Evolutionary conservation across 2,797 vertebrate genomes (phyloP), one percentile per base, ranked within the genome.

Genomic region (Sebastes hubbsi): DNA sequence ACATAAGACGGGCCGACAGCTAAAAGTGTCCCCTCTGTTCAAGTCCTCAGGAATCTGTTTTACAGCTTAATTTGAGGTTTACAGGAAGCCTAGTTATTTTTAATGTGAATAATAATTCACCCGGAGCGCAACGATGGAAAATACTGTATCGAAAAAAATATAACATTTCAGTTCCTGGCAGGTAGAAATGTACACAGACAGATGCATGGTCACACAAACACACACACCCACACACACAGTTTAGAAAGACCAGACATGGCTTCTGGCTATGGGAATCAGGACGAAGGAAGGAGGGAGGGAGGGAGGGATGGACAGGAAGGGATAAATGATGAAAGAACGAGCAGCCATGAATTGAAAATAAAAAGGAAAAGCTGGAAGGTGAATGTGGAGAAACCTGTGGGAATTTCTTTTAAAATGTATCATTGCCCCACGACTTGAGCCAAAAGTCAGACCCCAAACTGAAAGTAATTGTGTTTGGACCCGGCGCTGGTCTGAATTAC

Each of bases 101-200:
- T 93, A 80, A 93, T 91, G 83, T 36, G 81, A 90, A 91, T 87
- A 91, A 92, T 92, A 88, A 78, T 72, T 93, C 75, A 86, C 77
- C 81, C 69, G 38, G 77, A 87, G 71, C 60, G 65, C 82, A 87
- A 92, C 86, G 86, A 90, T 94, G 88, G 90, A 93, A 46, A 94
- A 90, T 78, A 88, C 67, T 91, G 92, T 88, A 93, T 88, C 77
- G 27, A 70, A 82, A 77, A 72, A 88, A 83, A 81, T 80, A 88
- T 87, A 66, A 74, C 24, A 78, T 86, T 90, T 89, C 79, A 83
- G 65, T 80, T 86, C 77, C 86, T 88, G 91, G 92, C 85, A 86
- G 82, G 55, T 81, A 72, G 61, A 61, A 58, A 67, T 63, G 65
- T 77, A 85, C 84, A 86, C 80, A 86, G 72, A 80, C 52, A 74